These are phyloP conservation scores for Aethes cnicana DNA, from an alignment of 2,888 invertebrate genomes.

Conservation along the genomic window DNA sequence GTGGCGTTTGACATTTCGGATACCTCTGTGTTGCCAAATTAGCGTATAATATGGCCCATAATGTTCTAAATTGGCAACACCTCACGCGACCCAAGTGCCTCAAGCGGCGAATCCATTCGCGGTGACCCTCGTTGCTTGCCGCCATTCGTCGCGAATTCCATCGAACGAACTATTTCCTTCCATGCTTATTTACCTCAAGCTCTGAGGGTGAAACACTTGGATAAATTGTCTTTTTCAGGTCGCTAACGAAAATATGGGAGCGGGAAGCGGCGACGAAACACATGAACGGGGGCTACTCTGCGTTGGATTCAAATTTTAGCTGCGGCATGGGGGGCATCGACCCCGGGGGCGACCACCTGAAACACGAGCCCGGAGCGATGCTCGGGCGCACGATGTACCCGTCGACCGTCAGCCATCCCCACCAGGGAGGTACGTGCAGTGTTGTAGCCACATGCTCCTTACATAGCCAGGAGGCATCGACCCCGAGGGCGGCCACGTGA, in stretches of 20 bases:
- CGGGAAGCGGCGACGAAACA: slow-evolving; percentile 84
- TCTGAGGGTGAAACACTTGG: neutral
- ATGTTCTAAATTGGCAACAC: too few relatives aligned
- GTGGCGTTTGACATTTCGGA: too few relatives aligned
- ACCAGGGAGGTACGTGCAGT: slow-evolving; percentile 64
- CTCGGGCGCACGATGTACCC: slow-evolving; percentile 63
- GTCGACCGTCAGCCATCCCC: slow-evolving; percentile 61
- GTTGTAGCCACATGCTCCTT: too few relatives aligned
- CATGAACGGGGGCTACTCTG: slow-evolving; percentile 80
- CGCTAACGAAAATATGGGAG: slow-evolving; percentile 93
- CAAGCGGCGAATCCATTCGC: too few relatives aligned
- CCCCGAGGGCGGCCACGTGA: slow-evolving; percentile 81
- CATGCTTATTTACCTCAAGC: too few relatives aligned
- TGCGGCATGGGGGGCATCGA: slow-evolving; percentile 86
- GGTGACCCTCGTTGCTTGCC: too few relatives aligned
- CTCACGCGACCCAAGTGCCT: too few relatives aligned
- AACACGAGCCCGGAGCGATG: slow-evolving; percentile 71
- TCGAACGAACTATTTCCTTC: too few relatives aligned
- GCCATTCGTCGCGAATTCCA: too few relatives aligned
- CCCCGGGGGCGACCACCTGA: slow-evolving; percentile 81
- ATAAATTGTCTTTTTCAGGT: slow-evolving; percentile 52
- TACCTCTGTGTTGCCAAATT: too few relatives aligned
- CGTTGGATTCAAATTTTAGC: slow-evolving; percentile 83
- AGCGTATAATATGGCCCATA: too few relatives aligned
- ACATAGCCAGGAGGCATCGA: slow-evolving; percentile 87